Evolutionary conservation across 2,888 invertebrate species (phyloP).

Genomic region (Gibbula magus): DNA sequence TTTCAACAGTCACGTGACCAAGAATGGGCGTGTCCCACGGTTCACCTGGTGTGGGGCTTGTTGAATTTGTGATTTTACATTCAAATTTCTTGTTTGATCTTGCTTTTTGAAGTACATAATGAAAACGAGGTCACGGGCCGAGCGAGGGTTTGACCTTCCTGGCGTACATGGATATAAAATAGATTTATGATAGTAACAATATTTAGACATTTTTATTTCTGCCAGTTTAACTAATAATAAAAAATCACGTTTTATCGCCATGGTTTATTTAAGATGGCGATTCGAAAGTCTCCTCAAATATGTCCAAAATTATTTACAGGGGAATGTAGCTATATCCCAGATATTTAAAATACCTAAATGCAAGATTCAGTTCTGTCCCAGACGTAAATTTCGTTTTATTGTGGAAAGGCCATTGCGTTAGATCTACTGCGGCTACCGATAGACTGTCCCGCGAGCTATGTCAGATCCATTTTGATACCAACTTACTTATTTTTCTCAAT

Average conservation of each 20-base stretch:
- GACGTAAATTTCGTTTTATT: not conserved
- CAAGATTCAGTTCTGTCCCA: not conserved
- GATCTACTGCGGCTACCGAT: too few relatives aligned
- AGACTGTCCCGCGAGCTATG: not conserved
- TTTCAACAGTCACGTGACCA: slow-evolving; percentile 9
- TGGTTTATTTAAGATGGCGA: not conserved
- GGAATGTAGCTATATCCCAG: not conserved
- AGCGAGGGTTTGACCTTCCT: too few relatives aligned
- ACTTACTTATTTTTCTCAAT: slow-evolving; percentile 9
- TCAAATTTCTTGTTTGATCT: slow-evolving; percentile 15
- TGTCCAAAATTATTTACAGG: not conserved
- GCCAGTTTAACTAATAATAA: too few relatives aligned
- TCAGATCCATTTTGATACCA: slow-evolving; percentile 11
- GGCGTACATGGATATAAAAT: not conserved
- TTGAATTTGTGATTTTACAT: slow-evolving; percentile 12
- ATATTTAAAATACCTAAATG: too few relatives aligned
- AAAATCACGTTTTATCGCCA: too few relatives aligned
- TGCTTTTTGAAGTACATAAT: slow-evolving; percentile 1
- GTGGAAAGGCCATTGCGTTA: too few relatives aligned
- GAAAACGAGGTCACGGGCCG: not conserved
- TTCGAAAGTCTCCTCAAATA: not conserved
- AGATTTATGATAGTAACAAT: slow-evolving; percentile 14
- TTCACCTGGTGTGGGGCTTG: slow-evolving; percentile 14
- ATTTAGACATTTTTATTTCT: not conserved
- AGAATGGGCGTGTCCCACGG: not conserved